phyloP scores from a whole-genome alignment of 2,113 vertebrate genomes.

The Catharus bicknelli region DNA sequence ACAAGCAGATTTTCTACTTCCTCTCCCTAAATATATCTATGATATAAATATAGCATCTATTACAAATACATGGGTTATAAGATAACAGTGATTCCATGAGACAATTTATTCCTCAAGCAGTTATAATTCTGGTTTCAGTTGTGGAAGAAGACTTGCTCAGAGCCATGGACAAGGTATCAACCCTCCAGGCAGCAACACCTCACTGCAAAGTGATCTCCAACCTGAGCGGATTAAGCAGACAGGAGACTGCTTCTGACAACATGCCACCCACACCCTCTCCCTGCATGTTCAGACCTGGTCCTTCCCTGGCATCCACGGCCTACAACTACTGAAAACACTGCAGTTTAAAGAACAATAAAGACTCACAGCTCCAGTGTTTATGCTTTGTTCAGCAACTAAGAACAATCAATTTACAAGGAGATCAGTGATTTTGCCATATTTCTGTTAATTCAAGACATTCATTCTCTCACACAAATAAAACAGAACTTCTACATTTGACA shows the following conservation, averaged over 20 bases:
- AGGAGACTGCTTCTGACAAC: neutral
- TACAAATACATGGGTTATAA: neutral
- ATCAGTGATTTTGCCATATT: neutral
- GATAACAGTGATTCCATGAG: neutral
- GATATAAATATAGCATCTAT: neutral
- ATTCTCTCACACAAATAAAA: neutral
- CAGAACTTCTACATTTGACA: neutral
- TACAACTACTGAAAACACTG: neutral
- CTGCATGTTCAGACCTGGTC: neutral
- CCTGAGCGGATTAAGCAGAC: neutral
- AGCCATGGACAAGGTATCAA: accelerated
- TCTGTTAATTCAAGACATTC: neutral
- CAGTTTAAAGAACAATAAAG: neutral
- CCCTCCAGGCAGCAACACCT: neutral
- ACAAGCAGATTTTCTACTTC: neutral
- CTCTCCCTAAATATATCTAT: neutral
- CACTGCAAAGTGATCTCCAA: neutral
- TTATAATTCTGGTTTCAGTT: neutral
- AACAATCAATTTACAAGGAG: neutral
- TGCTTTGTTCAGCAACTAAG: neutral
- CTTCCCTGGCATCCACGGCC: neutral
- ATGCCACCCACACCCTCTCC: neutral
- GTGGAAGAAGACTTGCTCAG: neutral
- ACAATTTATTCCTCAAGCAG: neutral
- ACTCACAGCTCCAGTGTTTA: neutral